These are phyloP conservation scores for Liparis tanakae DNA, from an alignment of 2,797 vertebrate species.

Conservation along the genomic window DNA sequence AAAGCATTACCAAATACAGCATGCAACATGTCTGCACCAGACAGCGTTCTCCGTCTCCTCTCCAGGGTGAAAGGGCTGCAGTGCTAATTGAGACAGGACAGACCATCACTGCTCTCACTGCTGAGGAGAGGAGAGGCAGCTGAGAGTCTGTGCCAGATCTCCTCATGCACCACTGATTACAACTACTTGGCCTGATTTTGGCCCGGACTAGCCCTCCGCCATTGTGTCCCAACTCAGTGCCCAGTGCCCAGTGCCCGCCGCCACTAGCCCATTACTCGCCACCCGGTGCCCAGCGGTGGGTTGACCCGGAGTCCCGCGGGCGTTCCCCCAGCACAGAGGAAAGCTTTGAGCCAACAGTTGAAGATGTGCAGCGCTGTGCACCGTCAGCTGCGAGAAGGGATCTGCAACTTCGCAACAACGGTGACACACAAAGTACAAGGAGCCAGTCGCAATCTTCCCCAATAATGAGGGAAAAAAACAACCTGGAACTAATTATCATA, in stretches of 20 bases:
- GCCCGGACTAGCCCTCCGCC: slow-evolving; percentile 61
- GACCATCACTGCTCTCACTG: slow-evolving; percentile 48
- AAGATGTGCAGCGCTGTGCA: slow-evolving; percentile 68
- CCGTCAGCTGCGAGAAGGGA: slow-evolving; percentile 60
- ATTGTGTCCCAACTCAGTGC: slow-evolving; percentile 64
- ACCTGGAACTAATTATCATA: slow-evolving; percentile 18
- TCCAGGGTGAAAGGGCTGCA: slow-evolving; percentile 34
- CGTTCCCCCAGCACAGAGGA: slow-evolving; percentile 57
- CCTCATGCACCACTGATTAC: slow-evolving; percentile 76
- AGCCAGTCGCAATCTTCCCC: slow-evolving; percentile 26
- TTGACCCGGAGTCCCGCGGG: slow-evolving; percentile 59
- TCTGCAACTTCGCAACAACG: slow-evolving; percentile 61
- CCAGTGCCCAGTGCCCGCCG: slow-evolving; percentile 59
- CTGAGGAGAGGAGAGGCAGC: slow-evolving; percentile 64
- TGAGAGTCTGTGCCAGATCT: slow-evolving; percentile 65
- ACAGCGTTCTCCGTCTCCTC: not conserved
- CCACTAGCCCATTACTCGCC: slow-evolving; percentile 63
- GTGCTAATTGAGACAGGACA: slow-evolving; percentile 64
- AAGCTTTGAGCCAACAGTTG: slow-evolving; percentile 58
- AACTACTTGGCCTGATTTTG: slow-evolving; percentile 75
- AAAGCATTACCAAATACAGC: slow-evolving; percentile 2
- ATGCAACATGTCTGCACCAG: not conserved
- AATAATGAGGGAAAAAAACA: slow-evolving; percentile 21
- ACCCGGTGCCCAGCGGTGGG: slow-evolving; percentile 61
- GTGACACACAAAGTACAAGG: slow-evolving; percentile 15